Evolutionary conservation across 2,113 vertebrate species (phyloP).

Genomic region (Cyprinodon tularosa): DNA sequence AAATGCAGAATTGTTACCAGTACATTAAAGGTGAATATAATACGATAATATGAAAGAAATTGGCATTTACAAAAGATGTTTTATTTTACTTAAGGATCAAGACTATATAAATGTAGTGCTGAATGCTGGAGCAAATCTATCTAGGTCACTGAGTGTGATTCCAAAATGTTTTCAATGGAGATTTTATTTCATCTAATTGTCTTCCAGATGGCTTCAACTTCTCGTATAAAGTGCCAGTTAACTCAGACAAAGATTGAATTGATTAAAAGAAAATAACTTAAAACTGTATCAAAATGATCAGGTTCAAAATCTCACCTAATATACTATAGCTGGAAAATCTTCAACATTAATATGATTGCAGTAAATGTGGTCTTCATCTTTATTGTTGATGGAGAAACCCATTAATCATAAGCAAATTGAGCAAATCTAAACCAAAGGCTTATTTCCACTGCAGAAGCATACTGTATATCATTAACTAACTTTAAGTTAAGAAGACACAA

Average conservation of each 20-base stretch:
- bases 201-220: conserved; percentile 54
- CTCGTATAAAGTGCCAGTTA: neutral
- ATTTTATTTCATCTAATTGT: conserved; percentile 15
- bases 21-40: neutral
- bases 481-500: too few species aligned
- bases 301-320: neutral
- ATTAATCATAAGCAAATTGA: neutral
- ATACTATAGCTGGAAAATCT: neutral
- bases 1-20: neutral
- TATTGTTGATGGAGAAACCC: too few species aligned
- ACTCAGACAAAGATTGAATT: conserved; percentile 31
- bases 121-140: neutral
- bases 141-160: neutral
- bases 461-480: neutral
- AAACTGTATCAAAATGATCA: neutral
- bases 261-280: conserved; percentile 11
- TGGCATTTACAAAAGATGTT: neutral
- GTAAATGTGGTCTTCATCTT: neutral
- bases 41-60: neutral
- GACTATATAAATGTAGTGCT: neutral
- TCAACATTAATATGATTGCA: neutral
- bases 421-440: neutral
- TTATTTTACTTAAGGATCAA: neutral
- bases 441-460: too few species aligned
- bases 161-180: neutral